These are phyloP conservation scores for Centropyge bicolor DNA, from an alignment of 2,797 vertebrate genomes.

Conservation along the genomic window DNA sequence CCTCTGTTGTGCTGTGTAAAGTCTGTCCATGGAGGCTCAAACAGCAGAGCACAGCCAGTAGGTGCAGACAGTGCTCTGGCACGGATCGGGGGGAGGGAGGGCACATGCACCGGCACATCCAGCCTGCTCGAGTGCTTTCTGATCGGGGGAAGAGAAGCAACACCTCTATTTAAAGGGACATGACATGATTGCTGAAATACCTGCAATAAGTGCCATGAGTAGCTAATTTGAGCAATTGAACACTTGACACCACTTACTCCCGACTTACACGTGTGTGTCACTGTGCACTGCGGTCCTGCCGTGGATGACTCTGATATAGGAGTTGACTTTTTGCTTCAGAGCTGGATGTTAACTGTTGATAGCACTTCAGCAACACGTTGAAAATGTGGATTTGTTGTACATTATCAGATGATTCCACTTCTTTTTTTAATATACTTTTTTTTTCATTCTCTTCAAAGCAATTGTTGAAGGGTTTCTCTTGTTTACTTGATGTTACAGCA, in stretches of 20 bases:
- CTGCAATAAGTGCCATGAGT: neutral
- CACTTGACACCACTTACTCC: neutral
- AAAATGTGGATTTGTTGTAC: too few relatives aligned
- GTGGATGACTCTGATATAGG: neutral
- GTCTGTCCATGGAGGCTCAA: neutral
- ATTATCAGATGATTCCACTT: too few relatives aligned
- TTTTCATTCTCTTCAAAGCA: neutral
- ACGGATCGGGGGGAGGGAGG: too few relatives aligned
- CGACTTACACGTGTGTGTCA: neutral
- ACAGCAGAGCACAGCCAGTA: neutral
- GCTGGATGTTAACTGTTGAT: neutral
- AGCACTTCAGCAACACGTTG: too few relatives aligned
- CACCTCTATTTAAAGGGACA: neutral
- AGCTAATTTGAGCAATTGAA: conserved; percentile 3
- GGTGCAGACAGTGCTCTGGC: neutral
- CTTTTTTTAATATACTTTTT: too few relatives aligned
- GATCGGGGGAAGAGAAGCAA: neutral
- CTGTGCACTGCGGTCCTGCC: neutral
- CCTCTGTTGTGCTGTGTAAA: too few relatives aligned
- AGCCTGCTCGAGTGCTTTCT: neutral
- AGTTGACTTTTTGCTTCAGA: neutral
- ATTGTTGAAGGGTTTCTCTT: neutral
- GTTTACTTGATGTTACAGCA: neutral
- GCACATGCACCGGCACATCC: neutral
- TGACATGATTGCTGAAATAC: neutral